Conservation (phyloP, 2,888 invertebrate genomes). For the Chironomus tentans region DNA sequence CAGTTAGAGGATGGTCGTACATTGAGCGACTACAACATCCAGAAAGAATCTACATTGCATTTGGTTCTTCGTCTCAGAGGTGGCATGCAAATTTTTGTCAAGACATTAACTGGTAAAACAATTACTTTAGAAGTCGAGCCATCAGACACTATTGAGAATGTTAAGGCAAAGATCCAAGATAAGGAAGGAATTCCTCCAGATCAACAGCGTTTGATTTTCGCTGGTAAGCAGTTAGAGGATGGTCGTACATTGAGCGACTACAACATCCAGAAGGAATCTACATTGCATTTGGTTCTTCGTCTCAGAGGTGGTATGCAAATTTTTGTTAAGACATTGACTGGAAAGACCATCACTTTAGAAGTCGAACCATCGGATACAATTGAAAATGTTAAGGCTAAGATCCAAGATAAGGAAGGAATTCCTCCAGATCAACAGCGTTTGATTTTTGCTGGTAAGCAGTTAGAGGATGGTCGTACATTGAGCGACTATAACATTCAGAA, state of each 20-base stretch:
- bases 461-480: not conserved
- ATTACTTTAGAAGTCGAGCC: not conserved
- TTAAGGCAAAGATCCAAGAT: not conserved
- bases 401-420: not conserved
- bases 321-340: not conserved
- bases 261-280: not conserved
- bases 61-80: constrained; percentile 82
- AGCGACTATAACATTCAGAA: not conserved
- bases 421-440: not conserved
- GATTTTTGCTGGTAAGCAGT: not conserved
- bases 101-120: not conserved
- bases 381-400: not conserved
- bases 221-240: not conserved
- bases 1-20: constrained; percentile 76
- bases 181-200: constrained; percentile 2
- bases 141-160: not conserved
- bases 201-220: not conserved
- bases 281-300: constrained; percentile 1
- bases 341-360: not conserved
- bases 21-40: constrained; percentile 88
- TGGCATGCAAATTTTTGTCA: constrained; percentile 29
- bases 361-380: not conserved
- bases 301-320: not conserved
- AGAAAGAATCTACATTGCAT: constrained; percentile 83
- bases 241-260: not conserved